Evolutionary conservation across 2,888 invertebrate genomes (phyloP).

Genomic region (Drosophila flavopinicola): DNA sequence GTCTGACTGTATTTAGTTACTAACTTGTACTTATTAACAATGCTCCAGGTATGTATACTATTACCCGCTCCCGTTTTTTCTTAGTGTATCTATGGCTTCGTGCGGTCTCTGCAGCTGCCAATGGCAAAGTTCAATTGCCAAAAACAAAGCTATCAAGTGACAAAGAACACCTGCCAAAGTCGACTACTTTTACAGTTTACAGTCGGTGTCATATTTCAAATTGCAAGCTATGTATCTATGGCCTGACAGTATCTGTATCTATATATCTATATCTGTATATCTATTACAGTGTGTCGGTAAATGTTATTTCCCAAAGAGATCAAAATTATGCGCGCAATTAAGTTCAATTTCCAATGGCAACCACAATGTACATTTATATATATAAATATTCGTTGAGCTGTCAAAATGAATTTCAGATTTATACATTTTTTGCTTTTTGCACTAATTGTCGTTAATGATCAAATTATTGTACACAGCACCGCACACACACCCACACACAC

Average conservation of each 20-base stretch:
- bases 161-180: conserved; percentile 53
- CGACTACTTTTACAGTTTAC: conserved; percentile 42
- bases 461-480: conserved; percentile 59
- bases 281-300: neutral
- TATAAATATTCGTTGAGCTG: conserved; percentile 51
- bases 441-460: conserved; percentile 77
- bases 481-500: conserved; percentile 14
- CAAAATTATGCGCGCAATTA: conserved; percentile 59
- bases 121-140: conserved; percentile 48
- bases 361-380: conserved; percentile 44
- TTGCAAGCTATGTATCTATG: conserved; percentile 17
- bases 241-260: conserved; percentile 4
- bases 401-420: conserved; percentile 40
- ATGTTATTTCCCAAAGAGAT: conserved; percentile 21
- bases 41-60: too few relatives aligned
- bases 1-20: too few relatives aligned
- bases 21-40: too few relatives aligned
- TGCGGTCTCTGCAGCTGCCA: neutral
- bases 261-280: conserved; percentile 19
- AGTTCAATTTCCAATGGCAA: conserved; percentile 36
- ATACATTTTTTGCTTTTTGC: conserved; percentile 15
- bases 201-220: conserved; percentile 56
- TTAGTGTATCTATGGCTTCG: conserved; percentile 24
- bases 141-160: conserved; percentile 50
- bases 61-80: too few relatives aligned